phyloP scores from a whole-genome alignment of 1,140 invertebrate species.

The Lepidotrigona ventralis region DNA sequence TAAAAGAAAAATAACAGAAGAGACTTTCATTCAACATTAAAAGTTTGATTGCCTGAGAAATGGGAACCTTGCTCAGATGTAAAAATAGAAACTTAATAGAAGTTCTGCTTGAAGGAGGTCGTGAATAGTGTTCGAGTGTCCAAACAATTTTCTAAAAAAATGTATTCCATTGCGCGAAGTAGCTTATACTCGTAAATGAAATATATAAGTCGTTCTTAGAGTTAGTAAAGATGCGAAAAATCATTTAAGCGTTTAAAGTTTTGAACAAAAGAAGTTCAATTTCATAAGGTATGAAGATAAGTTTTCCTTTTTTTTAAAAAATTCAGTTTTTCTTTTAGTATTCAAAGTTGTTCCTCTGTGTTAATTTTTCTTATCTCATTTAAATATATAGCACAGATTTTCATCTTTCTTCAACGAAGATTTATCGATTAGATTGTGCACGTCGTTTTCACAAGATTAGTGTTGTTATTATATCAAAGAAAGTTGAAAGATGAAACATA shows the following conservation, averaged over 20 bases:
- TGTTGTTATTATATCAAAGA: not conserved
- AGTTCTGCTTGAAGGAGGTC: slow-evolving; percentile 12
- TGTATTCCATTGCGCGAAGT: not conserved
- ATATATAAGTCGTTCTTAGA: not conserved
- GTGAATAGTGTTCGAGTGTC: not conserved
- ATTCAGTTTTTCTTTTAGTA: not conserved
- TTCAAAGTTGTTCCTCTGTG: not conserved
- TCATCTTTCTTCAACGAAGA: not conserved
- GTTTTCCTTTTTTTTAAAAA: not conserved
- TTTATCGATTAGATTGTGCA: not conserved
- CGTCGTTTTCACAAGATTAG: not conserved
- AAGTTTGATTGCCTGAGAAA: not conserved
- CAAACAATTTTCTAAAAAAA: slow-evolving; percentile 25
- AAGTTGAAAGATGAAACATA: not conserved
- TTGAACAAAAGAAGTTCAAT: not conserved
- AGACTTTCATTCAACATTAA: not conserved
- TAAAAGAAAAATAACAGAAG: not conserved
- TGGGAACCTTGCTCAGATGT: not conserved
- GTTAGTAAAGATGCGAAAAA: not conserved
- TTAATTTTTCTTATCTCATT: not conserved
- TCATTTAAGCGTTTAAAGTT: not conserved
- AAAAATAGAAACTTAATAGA: slow-evolving; percentile 37
- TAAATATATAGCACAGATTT: not conserved
- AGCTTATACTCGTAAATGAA: not conserved
- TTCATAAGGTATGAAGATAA: not conserved